These are phyloP conservation scores for Gymnocheta viridis DNA, from an alignment of 2,888 invertebrate genomes.

Conservation along the genomic window DNA sequence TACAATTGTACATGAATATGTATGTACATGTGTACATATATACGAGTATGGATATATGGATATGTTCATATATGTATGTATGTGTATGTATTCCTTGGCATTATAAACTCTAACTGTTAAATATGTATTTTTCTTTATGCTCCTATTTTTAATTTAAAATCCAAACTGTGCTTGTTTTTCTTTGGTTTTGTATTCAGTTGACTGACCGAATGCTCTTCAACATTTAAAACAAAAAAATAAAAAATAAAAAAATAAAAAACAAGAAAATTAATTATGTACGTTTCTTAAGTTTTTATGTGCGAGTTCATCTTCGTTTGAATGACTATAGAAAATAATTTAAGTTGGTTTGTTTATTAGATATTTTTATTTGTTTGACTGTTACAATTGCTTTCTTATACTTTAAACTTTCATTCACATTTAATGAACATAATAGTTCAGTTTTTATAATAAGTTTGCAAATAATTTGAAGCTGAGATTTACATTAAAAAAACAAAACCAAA, in stretches of 20 bases:
- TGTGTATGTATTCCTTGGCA: not conserved
- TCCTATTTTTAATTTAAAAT: slow-evolving; percentile 35
- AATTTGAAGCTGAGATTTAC: not conserved
- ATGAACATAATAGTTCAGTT: slow-evolving; percentile 12
- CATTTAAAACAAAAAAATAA: slow-evolving; percentile 23
- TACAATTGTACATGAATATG: not conserved
- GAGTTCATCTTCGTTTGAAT: slow-evolving; percentile 51
- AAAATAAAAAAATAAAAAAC: slow-evolving; percentile 23
- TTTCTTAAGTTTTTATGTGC: slow-evolving; percentile 34
- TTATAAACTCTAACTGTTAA: slow-evolving; percentile 38
- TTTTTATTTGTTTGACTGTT: not conserved
- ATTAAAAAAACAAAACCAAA: not conserved
- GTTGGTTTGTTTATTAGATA: not conserved
- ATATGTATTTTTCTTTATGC: not conserved
- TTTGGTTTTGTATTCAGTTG: slow-evolving; percentile 17
- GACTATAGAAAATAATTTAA: slow-evolving; percentile 17
- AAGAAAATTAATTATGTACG: slow-evolving; percentile 45
- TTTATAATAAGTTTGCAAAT: not conserved
- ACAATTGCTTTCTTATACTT: not conserved
- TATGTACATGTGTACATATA: not conserved
- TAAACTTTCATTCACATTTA: slow-evolving; percentile 17
- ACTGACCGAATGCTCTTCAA: slow-evolving; percentile 59
- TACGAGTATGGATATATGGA: not conserved
- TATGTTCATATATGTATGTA: not conserved
- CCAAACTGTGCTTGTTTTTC: slow-evolving; percentile 15